Conservation (phyloP, 1,140 invertebrate species). For the Calosoma granatense region DNA sequence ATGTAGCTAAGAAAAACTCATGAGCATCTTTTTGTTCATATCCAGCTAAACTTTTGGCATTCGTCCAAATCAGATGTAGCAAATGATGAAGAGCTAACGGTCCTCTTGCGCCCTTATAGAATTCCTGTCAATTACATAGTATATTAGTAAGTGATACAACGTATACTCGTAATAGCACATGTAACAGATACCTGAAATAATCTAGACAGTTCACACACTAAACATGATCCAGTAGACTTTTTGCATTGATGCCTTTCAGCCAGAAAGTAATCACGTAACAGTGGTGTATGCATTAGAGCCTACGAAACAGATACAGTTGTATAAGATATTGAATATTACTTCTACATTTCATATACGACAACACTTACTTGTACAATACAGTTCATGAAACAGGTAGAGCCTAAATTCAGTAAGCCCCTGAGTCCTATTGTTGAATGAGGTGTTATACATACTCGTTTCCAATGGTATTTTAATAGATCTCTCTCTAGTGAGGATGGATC, state of each 20-base stretch:
- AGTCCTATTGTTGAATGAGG: slow-evolving; percentile 79
- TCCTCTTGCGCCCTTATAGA: slow-evolving; percentile 82
- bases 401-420: slow-evolving; percentile 88
- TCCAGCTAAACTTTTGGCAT: slow-evolving; percentile 88
- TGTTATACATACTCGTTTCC: slow-evolving; percentile 66
- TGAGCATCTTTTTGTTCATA: slow-evolving; percentile 98
- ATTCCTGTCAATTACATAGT: slow-evolving; percentile 48
- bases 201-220: slow-evolving; percentile 87
- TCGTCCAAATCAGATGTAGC: slow-evolving; percentile 92
- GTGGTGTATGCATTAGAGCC: slow-evolving; percentile 87
- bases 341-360: neutral
- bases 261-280: slow-evolving; percentile 91
- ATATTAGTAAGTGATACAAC: neutral
- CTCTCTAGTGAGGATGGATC: slow-evolving; percentile 66
- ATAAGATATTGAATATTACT: slow-evolving; percentile 13
- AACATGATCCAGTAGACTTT: slow-evolving; percentile 54
- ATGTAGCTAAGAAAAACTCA: slow-evolving; percentile 94
- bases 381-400: slow-evolving; percentile 99
- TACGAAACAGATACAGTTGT: slow-evolving; percentile 22
- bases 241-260: slow-evolving; percentile 84
- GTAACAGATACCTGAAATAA: slow-evolving; percentile 52
- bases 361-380: slow-evolving; percentile 76
- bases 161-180: slow-evolving; percentile 11
- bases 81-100: slow-evolving; percentile 82
- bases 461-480: slow-evolving; percentile 52